phyloP scores from a whole-genome alignment of 2,888 invertebrate species.

The Nomada goodeniana region DNA sequence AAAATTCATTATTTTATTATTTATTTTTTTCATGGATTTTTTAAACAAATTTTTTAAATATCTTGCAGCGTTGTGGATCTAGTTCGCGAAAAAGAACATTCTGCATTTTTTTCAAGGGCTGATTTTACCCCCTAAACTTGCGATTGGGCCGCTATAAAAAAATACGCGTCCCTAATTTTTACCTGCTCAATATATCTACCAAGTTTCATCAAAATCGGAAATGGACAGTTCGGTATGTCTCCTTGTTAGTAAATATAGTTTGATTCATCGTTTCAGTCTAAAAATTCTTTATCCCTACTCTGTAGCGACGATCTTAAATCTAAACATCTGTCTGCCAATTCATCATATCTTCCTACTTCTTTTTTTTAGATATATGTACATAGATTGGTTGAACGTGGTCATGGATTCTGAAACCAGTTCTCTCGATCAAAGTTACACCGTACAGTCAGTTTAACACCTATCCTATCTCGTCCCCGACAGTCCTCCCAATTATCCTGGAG shows the following conservation, averaged over 20 bases:
- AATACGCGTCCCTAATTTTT: too few species aligned
- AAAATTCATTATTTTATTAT: too few species aligned
- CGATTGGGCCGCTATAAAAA: too few species aligned
- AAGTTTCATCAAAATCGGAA: too few species aligned
- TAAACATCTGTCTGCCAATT: conserved; percentile 5
- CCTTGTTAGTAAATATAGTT: neutral
- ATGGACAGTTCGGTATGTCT: too few species aligned
- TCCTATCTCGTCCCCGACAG: conserved; percentile 34
- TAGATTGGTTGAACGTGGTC: conserved; percentile 25
- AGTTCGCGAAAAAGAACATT: too few species aligned
- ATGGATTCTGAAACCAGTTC: conserved; percentile 23
- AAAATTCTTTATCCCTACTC: neutral
- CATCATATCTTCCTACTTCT: neutral
- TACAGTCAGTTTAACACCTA: conserved; percentile 35
- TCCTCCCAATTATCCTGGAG: conserved; percentile 52
- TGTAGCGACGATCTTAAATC: neutral
- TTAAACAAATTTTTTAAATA: too few species aligned
- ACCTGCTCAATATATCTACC: too few species aligned
- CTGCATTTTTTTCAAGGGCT: too few species aligned
- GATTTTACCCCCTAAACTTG: too few species aligned
- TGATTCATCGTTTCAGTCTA: neutral
- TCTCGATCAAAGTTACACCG: conserved; percentile 38
- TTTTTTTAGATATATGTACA: neutral
- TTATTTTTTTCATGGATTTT: too few species aligned
- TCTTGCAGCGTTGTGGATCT: too few species aligned